Percentiles rank a stretch among this genome's conserved stretches.
Conservation (phyloP, 2,113 vertebrate genomes). For the Eretmochelys imbricata region DNA sequence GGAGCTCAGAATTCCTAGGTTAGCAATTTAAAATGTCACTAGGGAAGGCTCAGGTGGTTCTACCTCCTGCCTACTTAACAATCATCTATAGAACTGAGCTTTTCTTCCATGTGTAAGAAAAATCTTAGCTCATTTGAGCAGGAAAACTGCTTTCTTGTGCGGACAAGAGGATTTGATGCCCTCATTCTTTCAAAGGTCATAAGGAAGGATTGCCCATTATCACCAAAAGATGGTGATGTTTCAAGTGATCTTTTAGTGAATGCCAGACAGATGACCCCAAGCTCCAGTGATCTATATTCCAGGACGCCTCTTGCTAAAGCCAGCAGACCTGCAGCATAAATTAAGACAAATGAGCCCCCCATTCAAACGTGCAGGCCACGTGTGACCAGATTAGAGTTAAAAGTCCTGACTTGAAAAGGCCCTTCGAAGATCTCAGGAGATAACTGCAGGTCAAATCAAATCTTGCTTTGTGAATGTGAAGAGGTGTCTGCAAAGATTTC, state of each 20-base stretch:
- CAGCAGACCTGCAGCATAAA: neutral
- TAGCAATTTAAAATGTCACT: neutral
- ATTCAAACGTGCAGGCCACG: neutral
- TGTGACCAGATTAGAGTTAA: neutral
- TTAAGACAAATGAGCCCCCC: neutral
- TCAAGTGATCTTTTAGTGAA: neutral
- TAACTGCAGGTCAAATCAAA: neutral
- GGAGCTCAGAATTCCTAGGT: neutral
- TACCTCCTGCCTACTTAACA: neutral
- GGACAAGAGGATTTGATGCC: neutral
- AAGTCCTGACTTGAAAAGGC: neutral
- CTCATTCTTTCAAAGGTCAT: neutral
- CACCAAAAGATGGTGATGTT: neutral
- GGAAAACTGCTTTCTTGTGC: neutral
- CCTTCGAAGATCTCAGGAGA: neutral
- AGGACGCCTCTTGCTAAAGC: neutral
- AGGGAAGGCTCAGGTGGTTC: neutral
- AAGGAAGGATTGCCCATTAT: neutral
- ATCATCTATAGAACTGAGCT: neutral
- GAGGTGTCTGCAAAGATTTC: neutral
- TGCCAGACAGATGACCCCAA: neutral
- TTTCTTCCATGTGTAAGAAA: neutral
- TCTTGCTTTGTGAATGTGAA: neutral
- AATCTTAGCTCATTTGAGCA: neutral
- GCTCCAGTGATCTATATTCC: neutral